Evolutionary conservation across 2,113 vertebrate genomes (phyloP), one percentile per base, ranked within the genome.

Genomic region (Beaufortia kweichowensis): DNA sequence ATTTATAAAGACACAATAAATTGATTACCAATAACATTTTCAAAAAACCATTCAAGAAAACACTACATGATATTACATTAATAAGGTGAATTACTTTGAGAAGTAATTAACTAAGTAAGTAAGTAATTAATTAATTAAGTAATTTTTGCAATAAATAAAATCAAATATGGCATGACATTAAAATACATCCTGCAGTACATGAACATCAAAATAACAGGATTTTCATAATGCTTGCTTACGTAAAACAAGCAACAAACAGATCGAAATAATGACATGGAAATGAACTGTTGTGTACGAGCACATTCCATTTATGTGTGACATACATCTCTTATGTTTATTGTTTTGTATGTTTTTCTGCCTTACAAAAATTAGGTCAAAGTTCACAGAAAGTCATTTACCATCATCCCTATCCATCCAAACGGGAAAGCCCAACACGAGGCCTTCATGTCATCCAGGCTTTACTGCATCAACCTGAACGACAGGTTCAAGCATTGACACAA

Each of bases 401-500:
- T 19, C 15, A 5, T 19, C 15, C 17, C 17, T 19, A 9, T 14
- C 41, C 48, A 21, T 53, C 5, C 6, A 53, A n/a, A 10, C 15
- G 9, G 28, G 41, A 68, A 23, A 5, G 11, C 0, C 11, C 21
- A 19, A 21, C 6, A 23, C 6, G 14, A 21, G 39, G 2, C 4
- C 15, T 15, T 21, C 41, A 11, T 46, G 43, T 21, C 43, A 31
- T 17, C 4, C 9, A 67, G 24, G 6, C 43, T 3, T n/a, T 78
- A 84, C 79, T 87, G 84, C 84, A 84, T 31, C 76, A 83, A 79
- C 76, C 78, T 33, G 19, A 4, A 78, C 83, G 83, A 67, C 82
- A 84, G 79, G 79, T 90, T 89, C 84, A 77, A 76, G 77, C 84
- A 88, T 86, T 84, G 87, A 87, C 82, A 83, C 59, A 60, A 4